Evolutionary conservation across 2,888 invertebrate species (phyloP), one percentile per base, ranked within the genome.

Genomic region (Nasonia oneida): DNA sequence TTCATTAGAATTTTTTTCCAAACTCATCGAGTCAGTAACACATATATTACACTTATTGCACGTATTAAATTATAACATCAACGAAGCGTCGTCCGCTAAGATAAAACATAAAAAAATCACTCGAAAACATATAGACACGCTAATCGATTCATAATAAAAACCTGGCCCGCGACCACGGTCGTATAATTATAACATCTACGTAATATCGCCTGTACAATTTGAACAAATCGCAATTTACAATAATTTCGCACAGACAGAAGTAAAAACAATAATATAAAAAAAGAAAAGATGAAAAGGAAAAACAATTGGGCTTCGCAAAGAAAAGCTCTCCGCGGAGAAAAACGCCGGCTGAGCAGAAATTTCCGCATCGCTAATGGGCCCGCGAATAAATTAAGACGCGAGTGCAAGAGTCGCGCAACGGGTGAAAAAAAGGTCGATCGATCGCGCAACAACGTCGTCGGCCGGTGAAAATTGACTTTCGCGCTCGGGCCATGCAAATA

Each of bases 1-100:
- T 18, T 53, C 3, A 18, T 53, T 53, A 0, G 18, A 37, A 4
- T 37, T 37, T 53, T 53, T 53, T 61, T 23, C 6, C 5, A 61
- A 61, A 23, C 23, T 61, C 57, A n/a, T 61, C 57, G 57, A n/a
- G 18, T 53, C 53, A 18, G 53, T 53, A 8, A n/a, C 57, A 61
- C 6, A n/a, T 61, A 61, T 61, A 61, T 61, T 61, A 61, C 57
- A 61, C 29, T 39, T 79, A 84, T 84, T 84, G 79, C 79, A 84
- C 79, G 64, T 79, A 75, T 75, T 15, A 74, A 79, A 5, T 74
- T 12, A 29, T 29, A 84, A 50, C 47, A 47, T 67, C 71, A 57
- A 47, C n/a, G 6, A 61, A 61, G 6, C 5, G n/a, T 2, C n/a
- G 23, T 61, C n/a, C 8, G n/a, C 57, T 61, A n/a, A 8, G n/a